phyloP scores from a whole-genome alignment of 2,888 invertebrate genomes.

The Dilophus febrilis region DNA sequence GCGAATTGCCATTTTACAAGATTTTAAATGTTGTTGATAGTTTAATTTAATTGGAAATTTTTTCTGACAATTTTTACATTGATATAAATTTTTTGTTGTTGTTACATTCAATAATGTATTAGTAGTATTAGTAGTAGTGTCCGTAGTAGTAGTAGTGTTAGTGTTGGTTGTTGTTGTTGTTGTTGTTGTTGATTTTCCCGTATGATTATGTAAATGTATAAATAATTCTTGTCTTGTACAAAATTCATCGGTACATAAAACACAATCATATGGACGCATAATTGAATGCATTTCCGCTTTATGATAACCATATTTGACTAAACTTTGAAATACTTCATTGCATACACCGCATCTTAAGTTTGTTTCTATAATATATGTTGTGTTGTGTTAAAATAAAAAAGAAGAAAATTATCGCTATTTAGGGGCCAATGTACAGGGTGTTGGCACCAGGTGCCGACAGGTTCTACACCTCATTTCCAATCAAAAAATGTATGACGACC shows the following conservation, averaged over 20 bases:
- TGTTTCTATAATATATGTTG: background rate
- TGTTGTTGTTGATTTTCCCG: background rate
- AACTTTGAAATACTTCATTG: constrained; percentile 4
- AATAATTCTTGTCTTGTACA: constrained; percentile 7
- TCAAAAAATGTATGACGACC: too few species aligned
- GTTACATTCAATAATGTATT: too few species aligned
- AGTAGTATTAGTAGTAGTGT: too few species aligned
- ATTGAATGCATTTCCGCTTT: constrained; percentile 7
- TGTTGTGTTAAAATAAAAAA: background rate
- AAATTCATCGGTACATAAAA: constrained; percentile 5
- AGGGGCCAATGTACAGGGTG: too few species aligned
- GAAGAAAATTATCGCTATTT: too few species aligned
- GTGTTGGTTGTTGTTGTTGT: too few species aligned
- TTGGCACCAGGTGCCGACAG: too few species aligned
- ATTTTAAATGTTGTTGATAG: constrained; percentile 4
- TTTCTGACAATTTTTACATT: constrained; percentile 2
- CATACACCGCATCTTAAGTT: constrained; percentile 5
- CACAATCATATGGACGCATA: constrained; percentile 5
- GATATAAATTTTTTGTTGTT: background rate
- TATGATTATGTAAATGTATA: constrained; percentile 8
- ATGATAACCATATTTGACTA: constrained; percentile 7
- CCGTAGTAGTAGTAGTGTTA: too few species aligned
- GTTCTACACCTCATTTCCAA: too few species aligned
- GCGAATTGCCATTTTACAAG: background rate
- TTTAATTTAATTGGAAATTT: constrained; percentile 5